Evolutionary conservation across 1,140 invertebrate species (phyloP).

Genomic region (Papilio xuthus): DNA sequence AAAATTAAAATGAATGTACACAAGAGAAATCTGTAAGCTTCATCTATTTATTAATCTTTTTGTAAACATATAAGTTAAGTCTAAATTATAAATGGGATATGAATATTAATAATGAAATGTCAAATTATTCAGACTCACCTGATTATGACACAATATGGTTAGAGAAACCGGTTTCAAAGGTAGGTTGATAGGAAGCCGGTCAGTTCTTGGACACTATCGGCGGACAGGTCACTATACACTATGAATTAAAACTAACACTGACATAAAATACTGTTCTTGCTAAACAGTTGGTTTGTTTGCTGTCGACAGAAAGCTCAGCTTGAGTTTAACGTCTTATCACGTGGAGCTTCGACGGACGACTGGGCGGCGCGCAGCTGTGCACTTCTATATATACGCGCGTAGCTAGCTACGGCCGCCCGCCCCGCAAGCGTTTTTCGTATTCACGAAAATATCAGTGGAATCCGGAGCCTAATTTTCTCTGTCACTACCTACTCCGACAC

Average conservation of each 20-base stretch:
- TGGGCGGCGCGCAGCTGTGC: constrained; percentile 64
- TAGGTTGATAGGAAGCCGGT: constrained; percentile 9
- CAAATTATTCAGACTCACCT: constrained; percentile 4
- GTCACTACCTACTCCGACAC: constrained; percentile 74
- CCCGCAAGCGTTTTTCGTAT: constrained; percentile 62
- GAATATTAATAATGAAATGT: not conserved
- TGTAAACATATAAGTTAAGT: not conserved
- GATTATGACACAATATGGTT: constrained; percentile 14
- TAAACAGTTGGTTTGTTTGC: constrained; percentile 24
- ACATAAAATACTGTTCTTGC: constrained; percentile 24
- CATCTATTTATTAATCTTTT: not conserved
- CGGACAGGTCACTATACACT: constrained; percentile 6
- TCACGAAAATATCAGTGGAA: constrained; percentile 77
- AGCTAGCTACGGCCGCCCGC: constrained; percentile 61
- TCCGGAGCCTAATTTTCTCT: constrained; percentile 76
- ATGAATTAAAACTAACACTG: constrained; percentile 37
- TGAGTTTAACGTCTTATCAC: constrained; percentile 44
- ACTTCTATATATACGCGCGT: constrained; percentile 69
- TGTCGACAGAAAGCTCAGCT: constrained; percentile 37
- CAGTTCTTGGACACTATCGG: constrained; percentile 12
- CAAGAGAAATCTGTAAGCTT: not conserved
- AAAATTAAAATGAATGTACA: not conserved
- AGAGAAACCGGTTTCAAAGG: not conserved
- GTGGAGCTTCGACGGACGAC: constrained; percentile 56
- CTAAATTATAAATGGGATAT: not conserved